Evolutionary conservation across 2,113 vertebrate genomes (phyloP).

Genomic region (Amia ocellicauda): DNA sequence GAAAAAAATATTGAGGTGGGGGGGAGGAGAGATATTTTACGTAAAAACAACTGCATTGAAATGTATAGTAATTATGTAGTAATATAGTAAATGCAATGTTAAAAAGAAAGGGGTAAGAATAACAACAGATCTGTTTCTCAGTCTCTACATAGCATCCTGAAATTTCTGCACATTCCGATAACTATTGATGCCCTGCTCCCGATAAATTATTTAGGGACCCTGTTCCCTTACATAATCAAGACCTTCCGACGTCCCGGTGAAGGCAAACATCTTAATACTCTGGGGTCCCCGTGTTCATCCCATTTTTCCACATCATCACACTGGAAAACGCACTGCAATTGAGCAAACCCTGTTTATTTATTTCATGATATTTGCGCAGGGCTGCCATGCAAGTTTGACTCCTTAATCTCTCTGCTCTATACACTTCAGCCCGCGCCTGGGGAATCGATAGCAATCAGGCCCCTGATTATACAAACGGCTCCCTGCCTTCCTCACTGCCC

Average conservation of each 20-base stretch:
- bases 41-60: no score
- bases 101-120: no score
- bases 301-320: slow-evolving; percentile 50
- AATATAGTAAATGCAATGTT: no score
- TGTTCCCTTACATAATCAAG: not conserved
- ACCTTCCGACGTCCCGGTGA: slow-evolving; percentile 20
- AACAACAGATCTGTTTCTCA: no score
- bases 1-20: no score
- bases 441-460: slow-evolving; percentile 25
- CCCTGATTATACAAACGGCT: slow-evolving; percentile 19
- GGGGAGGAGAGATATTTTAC: no score
- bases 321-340: slow-evolving; percentile 53
- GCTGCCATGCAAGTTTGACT: no score
- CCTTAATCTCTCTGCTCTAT: no score
- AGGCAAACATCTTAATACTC: slow-evolving; percentile 48
- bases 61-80: no score
- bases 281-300: slow-evolving; percentile 31
- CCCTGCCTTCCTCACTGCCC: no score
- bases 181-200: not conserved
- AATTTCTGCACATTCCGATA: not conserved
- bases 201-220: not conserved
- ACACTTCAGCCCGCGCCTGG: no score
- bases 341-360: slow-evolving; percentile 37
- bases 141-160: not conserved
- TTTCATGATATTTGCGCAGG: not conserved